Percentiles rank a stretch among this genome's conserved stretches.
Conservation (phyloP, 2,113 vertebrate species). For the Acinonyx jubatus region DNA sequence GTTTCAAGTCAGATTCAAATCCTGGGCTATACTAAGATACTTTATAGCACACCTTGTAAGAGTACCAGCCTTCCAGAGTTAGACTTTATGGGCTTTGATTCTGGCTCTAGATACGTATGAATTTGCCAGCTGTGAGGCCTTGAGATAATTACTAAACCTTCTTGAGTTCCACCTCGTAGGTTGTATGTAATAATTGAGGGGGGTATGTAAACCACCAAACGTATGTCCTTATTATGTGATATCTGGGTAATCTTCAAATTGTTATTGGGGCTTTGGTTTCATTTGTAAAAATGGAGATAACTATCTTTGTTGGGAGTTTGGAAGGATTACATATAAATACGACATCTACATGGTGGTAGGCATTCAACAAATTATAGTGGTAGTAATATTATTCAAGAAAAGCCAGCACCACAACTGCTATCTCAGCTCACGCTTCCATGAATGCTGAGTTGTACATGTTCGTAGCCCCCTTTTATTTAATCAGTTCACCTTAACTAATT, state of each 20-base stretch:
- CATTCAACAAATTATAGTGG: background rate
- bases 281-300: slow-evolving; percentile 3
- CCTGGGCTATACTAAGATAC: background rate
- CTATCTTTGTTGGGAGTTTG: background rate
- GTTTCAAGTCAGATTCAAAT: slow-evolving; percentile 46
- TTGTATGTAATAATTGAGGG: background rate
- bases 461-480: background rate
- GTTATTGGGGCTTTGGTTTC: background rate
- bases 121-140: background rate
- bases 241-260: background rate
- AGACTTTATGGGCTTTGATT: background rate
- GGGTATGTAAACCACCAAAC: background rate
- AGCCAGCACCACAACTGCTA: background rate
- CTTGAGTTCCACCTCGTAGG: background rate
- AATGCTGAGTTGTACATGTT: background rate
- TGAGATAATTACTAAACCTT: slow-evolving; percentile 22
- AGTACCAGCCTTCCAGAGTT: background rate
- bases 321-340: background rate
- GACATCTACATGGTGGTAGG: background rate
- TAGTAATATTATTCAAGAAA: background rate
- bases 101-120: background rate
- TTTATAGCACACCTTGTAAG: background rate
- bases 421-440: background rate
- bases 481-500: background rate
- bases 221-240: background rate